A percentile compares a stretch with the other conserved stretches of the same genome.
These are phyloP conservation scores for Drosophila melanogaster DNA, from an alignment of 1,140 invertebrate species.

Conservation along the genomic window Release_6_plus_ISO1_MT NC_004354.4:8180501-8181000, in stretches of 20 bases:
- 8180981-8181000: too few relatives aligned
- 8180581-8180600: too few relatives aligned
- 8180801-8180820: conserved; percentile 44
- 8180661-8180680: neutral
- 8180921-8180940: neutral
- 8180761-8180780: conserved; percentile 47
- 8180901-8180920: neutral
- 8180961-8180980: too few relatives aligned
- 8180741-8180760: conserved; percentile 69
- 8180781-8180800: conserved; percentile 8
- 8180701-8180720: neutral
- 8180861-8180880: neutral
- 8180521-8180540: too few relatives aligned
- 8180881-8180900: neutral
- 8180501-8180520: too few relatives aligned
- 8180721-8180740: conserved; percentile 66
- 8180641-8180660: neutral
- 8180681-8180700: neutral
- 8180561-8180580: too few relatives aligned
- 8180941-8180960: neutral
- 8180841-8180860: neutral
- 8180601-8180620: too few relatives aligned
- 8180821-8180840: conserved; percentile 4
- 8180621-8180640: too few relatives aligned
- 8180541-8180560: too few relatives aligned